Conservation (phyloP, 1,140 invertebrate genomes). For the Drosophila bipectinata region DNA sequence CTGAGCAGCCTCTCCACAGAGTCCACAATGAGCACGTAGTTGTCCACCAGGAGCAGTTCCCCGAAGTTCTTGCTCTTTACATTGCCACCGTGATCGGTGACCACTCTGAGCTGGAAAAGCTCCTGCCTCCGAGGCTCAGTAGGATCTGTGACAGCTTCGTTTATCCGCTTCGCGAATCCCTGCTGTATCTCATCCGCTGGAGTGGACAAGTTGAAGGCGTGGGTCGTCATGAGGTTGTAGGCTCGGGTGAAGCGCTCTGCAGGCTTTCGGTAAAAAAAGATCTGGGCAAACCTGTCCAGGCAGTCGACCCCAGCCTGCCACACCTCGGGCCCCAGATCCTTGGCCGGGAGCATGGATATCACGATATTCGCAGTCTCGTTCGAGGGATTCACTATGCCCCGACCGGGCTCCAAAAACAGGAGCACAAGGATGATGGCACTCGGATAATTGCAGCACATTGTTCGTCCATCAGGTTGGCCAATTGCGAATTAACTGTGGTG, state of each 20-base stretch:
- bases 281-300: conserved; percentile 64
- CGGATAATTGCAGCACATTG: conserved; percentile 42
- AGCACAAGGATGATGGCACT: conserved; percentile 9
- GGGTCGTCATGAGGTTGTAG: conserved; percentile 65
- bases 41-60: conserved; percentile 56
- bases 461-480: conserved; percentile 25
- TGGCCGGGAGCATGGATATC: conserved; percentile 64
- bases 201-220: conserved; percentile 63
- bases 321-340: conserved; percentile 54
- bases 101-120: conserved; percentile 64
- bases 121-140: conserved; percentile 3
- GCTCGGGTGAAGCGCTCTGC: conserved; percentile 60
- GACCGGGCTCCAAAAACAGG: neutral
- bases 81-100: conserved; percentile 36
- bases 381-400: conserved; percentile 64
- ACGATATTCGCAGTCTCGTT: conserved; percentile 69
- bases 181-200: conserved; percentile 71
- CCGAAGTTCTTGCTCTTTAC: conserved; percentile 21
- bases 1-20: conserved; percentile 34
- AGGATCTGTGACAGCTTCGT: conserved; percentile 53
- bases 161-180: conserved; percentile 57
- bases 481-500: conserved; percentile 54
- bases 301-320: conserved; percentile 72
- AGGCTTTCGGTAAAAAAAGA: conserved; percentile 62
- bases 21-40: conserved; percentile 73